Evolutionary conservation across 2,113 vertebrate species (phyloP).

Genomic region (Microcebus murinus): DNA sequence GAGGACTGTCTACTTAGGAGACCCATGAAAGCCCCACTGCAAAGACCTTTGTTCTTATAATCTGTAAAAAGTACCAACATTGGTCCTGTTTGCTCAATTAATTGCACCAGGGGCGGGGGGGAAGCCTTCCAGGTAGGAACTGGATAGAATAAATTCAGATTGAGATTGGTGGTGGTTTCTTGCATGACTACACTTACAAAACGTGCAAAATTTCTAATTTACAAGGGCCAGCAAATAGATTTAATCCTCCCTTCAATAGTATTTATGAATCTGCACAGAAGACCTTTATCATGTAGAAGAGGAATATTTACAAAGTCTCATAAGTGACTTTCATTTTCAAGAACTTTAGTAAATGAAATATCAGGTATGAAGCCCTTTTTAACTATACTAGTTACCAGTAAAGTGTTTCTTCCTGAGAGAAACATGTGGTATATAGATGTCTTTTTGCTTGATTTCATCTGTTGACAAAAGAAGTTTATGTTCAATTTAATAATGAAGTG

Average conservation of each 20-base stretch:
- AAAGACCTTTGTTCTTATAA: conserved; percentile 55
- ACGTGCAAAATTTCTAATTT: conserved; percentile 80
- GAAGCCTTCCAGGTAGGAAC: conserved; percentile 74
- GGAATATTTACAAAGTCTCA: conserved; percentile 65
- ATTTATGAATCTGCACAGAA: conserved; percentile 61
- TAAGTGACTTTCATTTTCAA: conserved; percentile 66
- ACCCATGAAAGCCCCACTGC: neutral
- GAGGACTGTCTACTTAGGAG: conserved; percentile 47
- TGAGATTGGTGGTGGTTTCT: conserved; percentile 67
- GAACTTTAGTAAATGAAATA: conserved; percentile 49
- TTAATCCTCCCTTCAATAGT: conserved; percentile 62
- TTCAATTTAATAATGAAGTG: neutral
- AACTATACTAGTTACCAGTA: neutral
- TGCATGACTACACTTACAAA: conserved; percentile 67
- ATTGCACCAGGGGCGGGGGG: conserved; percentile 33
- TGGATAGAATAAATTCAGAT: conserved; percentile 71
- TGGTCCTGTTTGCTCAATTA: conserved; percentile 80
- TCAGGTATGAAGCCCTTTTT: conserved; percentile 3
- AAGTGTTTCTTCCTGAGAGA: neutral
- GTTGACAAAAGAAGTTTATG: conserved; percentile 55
- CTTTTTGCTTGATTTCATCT: conserved; percentile 31
- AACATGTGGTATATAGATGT: neutral
- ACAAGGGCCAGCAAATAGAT: conserved; percentile 78
- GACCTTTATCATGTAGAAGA: conserved; percentile 63
- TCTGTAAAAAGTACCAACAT: conserved; percentile 56